Evolutionary conservation across 2,888 invertebrate genomes (phyloP).

Genomic region (Cetonia aurata): DNA sequence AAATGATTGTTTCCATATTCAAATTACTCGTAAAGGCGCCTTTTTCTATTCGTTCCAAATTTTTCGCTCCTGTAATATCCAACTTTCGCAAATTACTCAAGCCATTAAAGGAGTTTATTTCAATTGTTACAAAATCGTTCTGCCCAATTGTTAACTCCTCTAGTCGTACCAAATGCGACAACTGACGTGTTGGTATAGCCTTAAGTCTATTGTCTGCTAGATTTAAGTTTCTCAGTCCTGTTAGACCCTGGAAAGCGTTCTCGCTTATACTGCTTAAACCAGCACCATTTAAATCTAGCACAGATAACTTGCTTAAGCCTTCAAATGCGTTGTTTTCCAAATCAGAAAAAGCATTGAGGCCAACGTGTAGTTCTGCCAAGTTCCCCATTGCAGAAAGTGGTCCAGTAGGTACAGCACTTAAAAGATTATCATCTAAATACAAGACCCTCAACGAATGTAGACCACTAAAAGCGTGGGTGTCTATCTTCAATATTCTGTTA

Average conservation of each 20-base stretch:
- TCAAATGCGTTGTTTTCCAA: slow-evolving; percentile 84
- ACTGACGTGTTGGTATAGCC: slow-evolving; percentile 80
- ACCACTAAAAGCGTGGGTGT: slow-evolving; percentile 82
- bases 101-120: slow-evolving; percentile 82
- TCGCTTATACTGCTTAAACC: slow-evolving; percentile 84
- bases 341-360: slow-evolving; percentile 83
- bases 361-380: slow-evolving; percentile 86
- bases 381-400: slow-evolving; percentile 81
- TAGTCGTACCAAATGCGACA: slow-evolving; percentile 78
- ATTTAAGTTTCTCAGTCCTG: slow-evolving; percentile 81
- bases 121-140: slow-evolving; percentile 80
- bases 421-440: slow-evolving; percentile 86
- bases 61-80: slow-evolving; percentile 83
- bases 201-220: slow-evolving; percentile 84
- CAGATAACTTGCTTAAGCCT: slow-evolving; percentile 80
- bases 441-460: slow-evolving; percentile 81
- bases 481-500: slow-evolving; percentile 85
- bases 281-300: slow-evolving; percentile 84
- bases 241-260: slow-evolving; percentile 81
- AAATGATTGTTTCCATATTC: slow-evolving; percentile 81
- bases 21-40: slow-evolving; percentile 85
- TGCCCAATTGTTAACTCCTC: slow-evolving; percentile 87
- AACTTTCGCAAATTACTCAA: slow-evolving; percentile 81
- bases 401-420: slow-evolving; percentile 81
- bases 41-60: slow-evolving; percentile 79